phyloP scores from a whole-genome alignment of 1,140 invertebrate species.

The Melitaea cinxia region DNA sequence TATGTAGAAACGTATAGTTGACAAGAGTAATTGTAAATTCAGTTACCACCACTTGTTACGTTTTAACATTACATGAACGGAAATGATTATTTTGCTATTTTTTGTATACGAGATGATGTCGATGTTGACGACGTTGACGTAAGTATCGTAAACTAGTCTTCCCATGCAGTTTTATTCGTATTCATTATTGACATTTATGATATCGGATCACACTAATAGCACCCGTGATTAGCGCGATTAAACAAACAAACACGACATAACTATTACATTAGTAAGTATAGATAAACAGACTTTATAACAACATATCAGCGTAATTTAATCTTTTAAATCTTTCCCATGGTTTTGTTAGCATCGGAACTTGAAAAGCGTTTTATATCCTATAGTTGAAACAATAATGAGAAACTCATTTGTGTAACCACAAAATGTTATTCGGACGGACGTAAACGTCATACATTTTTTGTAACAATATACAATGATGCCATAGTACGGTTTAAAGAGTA shows the following conservation, averaged over 20 bases:
- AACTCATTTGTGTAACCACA: not conserved
- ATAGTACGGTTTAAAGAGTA: conserved; percentile 11
- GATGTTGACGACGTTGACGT: too few species aligned
- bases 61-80: conserved; percentile 18
- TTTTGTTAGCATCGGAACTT: conserved; percentile 4
- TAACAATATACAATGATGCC: conserved; percentile 12
- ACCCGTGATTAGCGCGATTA: too few species aligned
- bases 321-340: conserved; percentile 7
- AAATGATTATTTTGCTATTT: conserved; percentile 19
- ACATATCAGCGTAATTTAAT: not conserved
- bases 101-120: conserved; percentile 2
- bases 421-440: not conserved
- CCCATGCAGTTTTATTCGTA: too few species aligned
- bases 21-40: too few species aligned
- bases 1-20: too few species aligned
- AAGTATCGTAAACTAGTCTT: too few species aligned
- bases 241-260: too few species aligned
- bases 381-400: not conserved
- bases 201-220: too few species aligned
- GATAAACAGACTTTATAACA: too few species aligned
- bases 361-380: not conserved
- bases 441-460: not conserved
- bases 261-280: too few species aligned
- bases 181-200: too few species aligned
- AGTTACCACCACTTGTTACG: not conserved